phyloP scores from a whole-genome alignment of 2,797 vertebrate species.

The Apodemus agrarius region DNA sequence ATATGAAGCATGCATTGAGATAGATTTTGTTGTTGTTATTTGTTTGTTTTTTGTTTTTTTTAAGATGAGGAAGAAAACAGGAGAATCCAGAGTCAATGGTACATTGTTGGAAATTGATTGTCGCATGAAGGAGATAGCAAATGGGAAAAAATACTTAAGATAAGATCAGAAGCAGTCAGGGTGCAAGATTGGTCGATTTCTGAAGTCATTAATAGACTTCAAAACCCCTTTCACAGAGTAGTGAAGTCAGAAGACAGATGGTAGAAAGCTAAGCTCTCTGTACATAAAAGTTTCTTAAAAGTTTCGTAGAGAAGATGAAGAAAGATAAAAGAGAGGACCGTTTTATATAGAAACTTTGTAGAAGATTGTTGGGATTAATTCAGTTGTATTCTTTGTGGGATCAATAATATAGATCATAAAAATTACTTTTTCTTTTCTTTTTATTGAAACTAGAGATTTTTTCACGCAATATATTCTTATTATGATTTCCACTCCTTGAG shows the following conservation, averaged over 20 bases:
- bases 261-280: neutral
- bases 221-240: slow-evolving; percentile 21
- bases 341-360: neutral
- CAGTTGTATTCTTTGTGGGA: neutral
- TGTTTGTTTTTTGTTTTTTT: too few relatives aligned
- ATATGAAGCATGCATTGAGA: neutral
- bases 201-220: slow-evolving; percentile 56
- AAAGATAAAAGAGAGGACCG: neutral
- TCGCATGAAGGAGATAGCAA: neutral
- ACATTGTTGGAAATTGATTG: neutral
- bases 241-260: slow-evolving; percentile 8
- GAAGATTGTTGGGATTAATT: neutral
- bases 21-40: neutral
- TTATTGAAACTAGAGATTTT: neutral
- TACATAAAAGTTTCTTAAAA: slow-evolving; percentile 60
- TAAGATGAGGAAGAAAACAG: neutral
- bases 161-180: slow-evolving; percentile 19
- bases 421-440: neutral
- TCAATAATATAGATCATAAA: neutral
- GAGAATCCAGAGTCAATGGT: neutral
- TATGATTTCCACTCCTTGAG: neutral
- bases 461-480: neutral
- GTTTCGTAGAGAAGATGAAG: slow-evolving; percentile 10
- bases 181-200: slow-evolving; percentile 40
- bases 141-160: slow-evolving; percentile 1